Conservation (phyloP, 2,888 invertebrate genomes). For the Rhaphigaster nebulosa region DNA sequence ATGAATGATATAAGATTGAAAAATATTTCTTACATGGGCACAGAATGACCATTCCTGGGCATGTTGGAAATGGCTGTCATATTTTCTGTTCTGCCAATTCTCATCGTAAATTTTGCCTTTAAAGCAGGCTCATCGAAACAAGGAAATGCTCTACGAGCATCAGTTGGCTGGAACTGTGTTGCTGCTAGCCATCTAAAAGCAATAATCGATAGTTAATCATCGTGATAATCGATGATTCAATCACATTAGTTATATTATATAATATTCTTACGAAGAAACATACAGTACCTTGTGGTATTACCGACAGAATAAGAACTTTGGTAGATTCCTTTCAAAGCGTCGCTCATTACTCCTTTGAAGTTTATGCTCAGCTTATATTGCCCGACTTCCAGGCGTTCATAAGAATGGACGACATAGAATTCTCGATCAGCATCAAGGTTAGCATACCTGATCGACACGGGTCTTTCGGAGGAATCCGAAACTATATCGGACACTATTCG, state of each 20-base stretch:
- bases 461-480: constrained; percentile 60
- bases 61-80: constrained; percentile 83
- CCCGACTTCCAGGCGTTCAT: constrained; percentile 69
- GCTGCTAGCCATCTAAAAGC: constrained; percentile 78
- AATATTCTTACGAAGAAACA: too few relatives aligned
- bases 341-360: constrained; percentile 75
- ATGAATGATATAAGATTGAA: too few relatives aligned
- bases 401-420: constrained; percentile 74
- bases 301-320: constrained; percentile 77
- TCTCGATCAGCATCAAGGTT: constrained; percentile 73
- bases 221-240: too few relatives aligned
- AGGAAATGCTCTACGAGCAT: constrained; percentile 89
- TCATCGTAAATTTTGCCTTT: constrained; percentile 85
- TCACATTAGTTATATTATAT: too few relatives aligned
- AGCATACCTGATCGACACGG: constrained; percentile 60
- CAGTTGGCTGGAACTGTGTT: constrained; percentile 87
- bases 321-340: constrained; percentile 79
- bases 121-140: constrained; percentile 93
- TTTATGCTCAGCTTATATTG: constrained; percentile 74
- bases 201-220: neutral
- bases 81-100: constrained; percentile 75
- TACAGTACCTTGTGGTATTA: constrained; percentile 69
- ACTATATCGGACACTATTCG: constrained; percentile 61
- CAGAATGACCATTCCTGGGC: constrained; percentile 67
- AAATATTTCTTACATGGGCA: constrained; percentile 61